A percentile compares a stretch with the other conserved stretches of the same genome.
phyloP scores from a whole-genome alignment of 2,888 invertebrate genomes.

The Galeopsomyia nigrocyanea region DNA sequence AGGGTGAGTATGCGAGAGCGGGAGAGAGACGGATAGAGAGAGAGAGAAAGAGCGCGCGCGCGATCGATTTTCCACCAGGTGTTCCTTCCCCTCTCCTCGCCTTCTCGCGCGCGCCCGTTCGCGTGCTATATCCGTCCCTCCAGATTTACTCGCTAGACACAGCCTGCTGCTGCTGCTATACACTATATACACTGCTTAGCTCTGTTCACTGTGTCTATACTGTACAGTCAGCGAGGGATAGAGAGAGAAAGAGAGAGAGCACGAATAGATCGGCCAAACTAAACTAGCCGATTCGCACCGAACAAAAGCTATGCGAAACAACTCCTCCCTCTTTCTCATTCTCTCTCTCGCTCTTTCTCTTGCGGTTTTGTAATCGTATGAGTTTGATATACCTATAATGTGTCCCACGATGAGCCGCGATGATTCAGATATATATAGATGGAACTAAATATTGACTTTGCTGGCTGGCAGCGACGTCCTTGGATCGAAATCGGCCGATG shows the following conservation, averaged over 20 bases:
- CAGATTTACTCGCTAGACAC: constrained; percentile 16
- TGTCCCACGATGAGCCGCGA: neutral
- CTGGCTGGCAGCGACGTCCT: too few relatives aligned
- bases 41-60: neutral
- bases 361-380: neutral
- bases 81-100: constrained; percentile 17
- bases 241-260: constrained; percentile 4
- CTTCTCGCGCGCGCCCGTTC: neutral
- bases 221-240: too few relatives aligned
- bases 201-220: too few relatives aligned
- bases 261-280: constrained; percentile 16
- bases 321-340: neutral
- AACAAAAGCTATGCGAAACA: constrained; percentile 2
- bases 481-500: constrained; percentile 5
- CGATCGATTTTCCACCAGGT: constrained; percentile 48
- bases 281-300: constrained; percentile 8
- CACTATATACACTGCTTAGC: too few relatives aligned
- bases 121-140: constrained; percentile 28
- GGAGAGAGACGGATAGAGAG: neutral
- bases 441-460: neutral
- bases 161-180: too few relatives aligned
- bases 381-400: neutral
- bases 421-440: too few relatives aligned
- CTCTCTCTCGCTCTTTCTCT: constrained; percentile 12
- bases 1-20: neutral